Conservation (phyloP, 1,140 invertebrate species). For the Pectinophora gossypiella region DNA sequence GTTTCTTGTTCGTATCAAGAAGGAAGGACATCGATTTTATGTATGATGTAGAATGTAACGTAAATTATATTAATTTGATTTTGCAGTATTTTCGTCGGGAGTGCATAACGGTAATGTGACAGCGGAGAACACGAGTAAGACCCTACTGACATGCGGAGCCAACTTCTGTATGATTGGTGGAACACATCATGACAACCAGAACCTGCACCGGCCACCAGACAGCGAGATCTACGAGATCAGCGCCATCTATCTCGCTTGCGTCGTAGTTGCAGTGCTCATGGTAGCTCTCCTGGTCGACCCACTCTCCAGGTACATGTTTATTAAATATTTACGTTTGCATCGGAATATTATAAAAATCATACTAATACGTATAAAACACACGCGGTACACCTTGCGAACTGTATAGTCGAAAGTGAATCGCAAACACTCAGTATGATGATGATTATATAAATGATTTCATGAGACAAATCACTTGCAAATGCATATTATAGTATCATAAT, state of each 20-base stretch:
- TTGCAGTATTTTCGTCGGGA: slow-evolving; percentile 84
- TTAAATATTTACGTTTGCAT: too few relatives aligned
- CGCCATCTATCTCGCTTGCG: slow-evolving; percentile 91
- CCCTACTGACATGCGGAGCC: slow-evolving; percentile 84
- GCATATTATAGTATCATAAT: too few relatives aligned
- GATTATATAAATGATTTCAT: too few relatives aligned
- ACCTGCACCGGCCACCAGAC: slow-evolving; percentile 85
- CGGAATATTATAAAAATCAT: too few relatives aligned
- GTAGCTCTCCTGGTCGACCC: slow-evolving; percentile 93
- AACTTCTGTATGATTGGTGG: slow-evolving; percentile 86
- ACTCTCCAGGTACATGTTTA: slow-evolving; percentile 88
- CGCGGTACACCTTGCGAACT: too few relatives aligned
- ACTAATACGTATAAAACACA: too few relatives aligned
- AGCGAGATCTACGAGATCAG: slow-evolving; percentile 91
- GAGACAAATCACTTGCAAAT: too few relatives aligned
- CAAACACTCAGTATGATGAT: too few relatives aligned
- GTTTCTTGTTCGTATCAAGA: slow-evolving; percentile 24
- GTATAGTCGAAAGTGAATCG: too few relatives aligned
- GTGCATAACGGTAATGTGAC: slow-evolving; percentile 78
- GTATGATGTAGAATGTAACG: too few relatives aligned
- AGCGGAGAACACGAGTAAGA: slow-evolving; percentile 68
- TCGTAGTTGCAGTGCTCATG: slow-evolving; percentile 89
- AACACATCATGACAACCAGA: slow-evolving; percentile 79
- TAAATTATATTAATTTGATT: neutral
- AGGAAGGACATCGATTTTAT: too few relatives aligned